Conservation (phyloP, 2,113 vertebrate species). For the Circaetus cinerascens region DNA sequence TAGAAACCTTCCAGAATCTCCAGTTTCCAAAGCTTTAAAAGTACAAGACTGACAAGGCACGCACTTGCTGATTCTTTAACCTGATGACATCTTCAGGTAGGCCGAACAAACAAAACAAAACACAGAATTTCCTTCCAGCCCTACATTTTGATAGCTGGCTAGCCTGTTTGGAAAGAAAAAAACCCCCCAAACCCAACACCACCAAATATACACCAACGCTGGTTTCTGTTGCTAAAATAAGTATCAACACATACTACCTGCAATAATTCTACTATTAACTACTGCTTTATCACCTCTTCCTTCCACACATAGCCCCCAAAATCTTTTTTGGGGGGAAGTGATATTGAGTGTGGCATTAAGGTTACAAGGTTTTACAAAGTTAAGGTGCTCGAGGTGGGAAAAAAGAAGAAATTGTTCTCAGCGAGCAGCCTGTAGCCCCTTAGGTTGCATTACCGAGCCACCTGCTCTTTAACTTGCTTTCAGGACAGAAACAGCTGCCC, state of each 20-base stretch:
- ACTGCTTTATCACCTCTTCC: background rate
- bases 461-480: rapidly evolving
- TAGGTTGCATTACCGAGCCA: rapidly evolving
- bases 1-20: background rate
- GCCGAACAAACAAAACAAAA: background rate
- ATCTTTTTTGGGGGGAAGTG: rapidly evolving
- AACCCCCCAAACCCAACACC: too few relatives aligned
- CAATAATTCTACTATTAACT: background rate
- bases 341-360: rapidly evolving
- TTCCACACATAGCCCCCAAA: rapidly evolving
- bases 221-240: background rate
- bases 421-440: background rate
- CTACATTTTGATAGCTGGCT: rapidly evolving
- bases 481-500: background rate
- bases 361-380: too few relatives aligned
- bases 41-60: background rate
- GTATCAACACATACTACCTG: rapidly evolving
- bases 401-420: rapidly evolving
- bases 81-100: background rate
- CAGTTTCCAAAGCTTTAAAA: background rate
- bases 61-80: background rate
- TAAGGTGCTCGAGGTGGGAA: rapidly evolving
- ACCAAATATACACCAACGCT: rapidly evolving
- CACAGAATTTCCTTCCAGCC: background rate
- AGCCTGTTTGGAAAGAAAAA: too few relatives aligned